Evolutionary conservation across 2,113 vertebrate species (phyloP).

Genomic region (Melospiza georgiana): DNA sequence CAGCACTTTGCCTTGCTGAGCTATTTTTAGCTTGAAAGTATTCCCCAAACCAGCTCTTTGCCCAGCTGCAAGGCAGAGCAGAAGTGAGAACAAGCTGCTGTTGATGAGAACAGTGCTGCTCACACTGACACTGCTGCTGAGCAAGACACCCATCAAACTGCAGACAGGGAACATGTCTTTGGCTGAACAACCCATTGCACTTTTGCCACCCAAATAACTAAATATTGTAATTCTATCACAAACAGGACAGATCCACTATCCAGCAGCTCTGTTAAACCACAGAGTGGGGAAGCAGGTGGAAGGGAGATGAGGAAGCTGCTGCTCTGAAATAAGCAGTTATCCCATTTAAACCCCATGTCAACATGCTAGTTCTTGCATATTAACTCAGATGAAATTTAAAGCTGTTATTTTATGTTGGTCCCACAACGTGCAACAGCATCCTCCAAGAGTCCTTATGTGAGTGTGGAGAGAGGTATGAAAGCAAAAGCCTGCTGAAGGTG

Average conservation of each 20-base stretch:
- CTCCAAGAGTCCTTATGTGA: neutral
- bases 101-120: neutral
- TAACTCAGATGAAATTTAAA: neutral
- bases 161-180: neutral
- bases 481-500: neutral
- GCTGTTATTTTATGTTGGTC: neutral
- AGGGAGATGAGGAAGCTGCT: neutral
- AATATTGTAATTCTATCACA: neutral
- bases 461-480: neutral
- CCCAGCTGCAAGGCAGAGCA: slow-evolving; percentile 31
- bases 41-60: slow-evolving; percentile 26
- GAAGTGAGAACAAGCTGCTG: neutral
- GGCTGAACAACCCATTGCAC: neutral
- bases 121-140: neutral
- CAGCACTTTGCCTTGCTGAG: neutral
- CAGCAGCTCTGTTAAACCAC: neutral
- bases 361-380: neutral
- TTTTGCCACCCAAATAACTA: neutral
- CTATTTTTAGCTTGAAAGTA: slow-evolving; percentile 42
- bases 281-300: neutral
- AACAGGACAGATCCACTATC: neutral
- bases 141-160: neutral
- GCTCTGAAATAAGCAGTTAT: neutral
- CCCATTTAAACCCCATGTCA: neutral
- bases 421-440: fast-evolving